Conservation (phyloP, 2,888 invertebrate species). For the Aelia acuminata region DNA sequence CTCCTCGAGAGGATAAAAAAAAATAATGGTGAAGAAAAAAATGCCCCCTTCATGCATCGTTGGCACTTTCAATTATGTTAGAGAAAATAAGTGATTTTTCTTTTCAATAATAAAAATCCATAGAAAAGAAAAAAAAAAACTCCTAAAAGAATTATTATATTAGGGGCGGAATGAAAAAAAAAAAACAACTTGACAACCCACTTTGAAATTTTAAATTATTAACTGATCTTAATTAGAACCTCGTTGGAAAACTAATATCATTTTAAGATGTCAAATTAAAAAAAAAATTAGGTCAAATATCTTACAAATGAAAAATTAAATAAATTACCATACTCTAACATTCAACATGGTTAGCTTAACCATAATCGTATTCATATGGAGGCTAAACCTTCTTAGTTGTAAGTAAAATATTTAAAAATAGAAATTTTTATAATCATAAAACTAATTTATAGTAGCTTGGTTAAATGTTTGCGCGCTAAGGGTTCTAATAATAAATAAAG, state of each 20-base stretch:
- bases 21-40: slow-evolving; percentile 10
- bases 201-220: neutral
- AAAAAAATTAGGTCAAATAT: neutral
- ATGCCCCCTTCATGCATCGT: slow-evolving; percentile 32
- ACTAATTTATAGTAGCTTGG: no score
- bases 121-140: neutral
- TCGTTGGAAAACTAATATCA: neutral
- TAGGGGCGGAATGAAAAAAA: neutral
- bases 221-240: neutral
- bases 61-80: slow-evolving; percentile 33
- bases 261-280: neutral
- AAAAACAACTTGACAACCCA: neutral
- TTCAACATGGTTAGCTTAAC: no score
- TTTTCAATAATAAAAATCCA: neutral
- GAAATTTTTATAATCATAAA: no score
- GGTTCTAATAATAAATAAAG: no score
- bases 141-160: neutral
- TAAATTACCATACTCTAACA: no score
- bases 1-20: neutral
- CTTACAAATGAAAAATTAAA: no score
- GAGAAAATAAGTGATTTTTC: slow-evolving; percentile 14
- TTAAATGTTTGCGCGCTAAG: no score
- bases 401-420: no score
- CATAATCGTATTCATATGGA: no score
- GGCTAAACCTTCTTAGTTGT: no score